Percentiles rank a stretch among this genome's conserved stretches.
These are phyloP conservation scores for Drosophila demipolita DNA, from an alignment of 2,888 invertebrate genomes.

Conservation along the genomic window DNA sequence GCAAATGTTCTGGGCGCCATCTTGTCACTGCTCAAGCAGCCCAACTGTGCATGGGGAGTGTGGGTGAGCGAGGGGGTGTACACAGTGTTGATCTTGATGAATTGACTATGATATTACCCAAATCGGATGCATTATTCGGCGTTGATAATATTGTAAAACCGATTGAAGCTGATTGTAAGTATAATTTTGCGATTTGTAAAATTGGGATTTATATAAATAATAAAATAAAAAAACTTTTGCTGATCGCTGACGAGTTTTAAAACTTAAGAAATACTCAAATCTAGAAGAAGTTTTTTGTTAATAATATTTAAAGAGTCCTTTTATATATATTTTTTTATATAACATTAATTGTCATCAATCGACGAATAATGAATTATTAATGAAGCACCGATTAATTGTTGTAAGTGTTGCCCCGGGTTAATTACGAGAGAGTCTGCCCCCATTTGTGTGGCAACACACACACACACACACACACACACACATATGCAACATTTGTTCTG, in stretches of 20 bases:
- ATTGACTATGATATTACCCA: neutral
- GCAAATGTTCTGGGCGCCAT: constrained; percentile 57
- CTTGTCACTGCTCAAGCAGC: constrained; percentile 68
- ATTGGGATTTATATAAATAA: no score
- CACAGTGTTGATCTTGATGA: neutral
- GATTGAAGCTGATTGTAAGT: neutral
- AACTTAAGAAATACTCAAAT: no score
- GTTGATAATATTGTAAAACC: neutral
- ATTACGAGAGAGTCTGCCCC: neutral
- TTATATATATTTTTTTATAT: no score
- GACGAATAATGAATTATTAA: no score
- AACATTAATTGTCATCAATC: no score
- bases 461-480: neutral
- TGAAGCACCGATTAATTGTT: neutral
- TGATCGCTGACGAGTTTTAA: no score
- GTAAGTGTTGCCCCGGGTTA: neutral
- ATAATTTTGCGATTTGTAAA: neutral
- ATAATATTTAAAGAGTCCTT: no score
- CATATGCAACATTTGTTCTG: neutral
- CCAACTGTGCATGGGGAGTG: constrained; percentile 17
- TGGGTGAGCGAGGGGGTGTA: constrained; percentile 2
- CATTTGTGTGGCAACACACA: neutral
- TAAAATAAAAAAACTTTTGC: no score
- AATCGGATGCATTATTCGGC: neutral
- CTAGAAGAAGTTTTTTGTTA: no score